phyloP scores from a whole-genome alignment of 2,113 vertebrate species.

The Sinosuthora webbiana region DNA sequence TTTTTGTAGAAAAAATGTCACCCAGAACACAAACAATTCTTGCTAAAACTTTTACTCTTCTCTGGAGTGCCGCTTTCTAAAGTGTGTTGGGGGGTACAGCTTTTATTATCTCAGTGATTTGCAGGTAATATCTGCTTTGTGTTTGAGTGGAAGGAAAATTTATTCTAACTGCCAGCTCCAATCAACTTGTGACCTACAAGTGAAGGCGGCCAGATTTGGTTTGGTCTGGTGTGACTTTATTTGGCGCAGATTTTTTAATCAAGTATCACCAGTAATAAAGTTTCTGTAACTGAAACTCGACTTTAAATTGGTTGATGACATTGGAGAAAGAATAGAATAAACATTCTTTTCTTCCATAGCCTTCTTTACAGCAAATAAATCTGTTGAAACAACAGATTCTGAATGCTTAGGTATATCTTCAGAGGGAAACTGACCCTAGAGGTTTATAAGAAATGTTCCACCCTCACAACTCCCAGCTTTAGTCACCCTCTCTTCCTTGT shows the following conservation, averaged over 20 bases:
- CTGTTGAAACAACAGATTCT: neutral
- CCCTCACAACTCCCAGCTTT: neutral
- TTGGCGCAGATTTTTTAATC: neutral
- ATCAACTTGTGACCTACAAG: neutral
- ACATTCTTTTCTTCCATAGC: neutral
- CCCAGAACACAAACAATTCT: neutral
- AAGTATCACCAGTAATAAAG: neutral
- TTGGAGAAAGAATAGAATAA: neutral
- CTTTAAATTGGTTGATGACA: neutral
- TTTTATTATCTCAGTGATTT: neutral
- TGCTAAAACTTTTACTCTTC: neutral
- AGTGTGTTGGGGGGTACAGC: neutral
- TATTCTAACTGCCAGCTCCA: neutral
- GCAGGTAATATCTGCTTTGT: neutral
- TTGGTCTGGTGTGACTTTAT: neutral
- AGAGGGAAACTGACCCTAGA: neutral
- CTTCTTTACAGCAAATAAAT: neutral
- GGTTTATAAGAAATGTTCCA: neutral
- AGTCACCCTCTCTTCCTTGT: neutral
- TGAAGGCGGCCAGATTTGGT: neutral
- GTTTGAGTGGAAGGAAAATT: neutral
- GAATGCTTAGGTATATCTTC: neutral
- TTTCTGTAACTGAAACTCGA: neutral
- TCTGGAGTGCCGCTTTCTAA: neutral
- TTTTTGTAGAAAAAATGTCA: neutral